Conservation (phyloP, 2,113 vertebrate genomes). For the Pandion haliaetus region DNA sequence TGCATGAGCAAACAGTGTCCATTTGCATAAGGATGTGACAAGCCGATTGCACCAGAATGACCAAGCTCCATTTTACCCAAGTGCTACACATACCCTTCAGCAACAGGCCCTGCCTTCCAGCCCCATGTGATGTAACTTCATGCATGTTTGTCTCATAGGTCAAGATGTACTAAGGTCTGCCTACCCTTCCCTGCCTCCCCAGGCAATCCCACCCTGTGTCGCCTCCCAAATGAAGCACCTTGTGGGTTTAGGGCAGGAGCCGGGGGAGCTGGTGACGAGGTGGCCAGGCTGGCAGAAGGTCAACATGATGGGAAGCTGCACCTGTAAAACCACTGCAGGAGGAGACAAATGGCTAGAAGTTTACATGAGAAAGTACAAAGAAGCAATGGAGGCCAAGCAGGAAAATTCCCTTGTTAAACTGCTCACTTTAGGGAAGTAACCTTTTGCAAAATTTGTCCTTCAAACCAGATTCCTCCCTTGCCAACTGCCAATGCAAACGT, state of each 20-base stretch:
- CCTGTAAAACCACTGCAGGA: background rate
- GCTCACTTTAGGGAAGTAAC: background rate
- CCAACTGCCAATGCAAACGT: background rate
- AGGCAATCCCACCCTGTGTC: background rate
- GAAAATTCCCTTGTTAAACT: background rate
- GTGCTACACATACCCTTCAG: background rate
- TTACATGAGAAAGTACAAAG: background rate
- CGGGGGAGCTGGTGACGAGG: background rate
- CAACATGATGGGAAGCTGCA: background rate
- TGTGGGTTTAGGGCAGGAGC: background rate
- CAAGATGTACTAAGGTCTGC: background rate
- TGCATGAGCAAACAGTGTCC: background rate
- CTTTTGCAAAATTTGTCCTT: background rate
- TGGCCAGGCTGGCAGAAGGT: background rate
- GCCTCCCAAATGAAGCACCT: background rate
- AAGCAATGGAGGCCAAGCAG: background rate
- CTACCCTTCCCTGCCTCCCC: no score
- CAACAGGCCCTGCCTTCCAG: background rate
- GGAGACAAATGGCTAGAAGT: background rate
- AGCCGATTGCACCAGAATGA: background rate
- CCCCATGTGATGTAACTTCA: rapidly evolving
- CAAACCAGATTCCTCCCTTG: background rate
- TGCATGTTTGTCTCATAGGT: background rate
- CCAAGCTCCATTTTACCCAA: background rate
- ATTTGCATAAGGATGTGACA: background rate